phyloP scores from a whole-genome alignment of 1,140 invertebrate species.

The Zaprionus davidi region DNA sequence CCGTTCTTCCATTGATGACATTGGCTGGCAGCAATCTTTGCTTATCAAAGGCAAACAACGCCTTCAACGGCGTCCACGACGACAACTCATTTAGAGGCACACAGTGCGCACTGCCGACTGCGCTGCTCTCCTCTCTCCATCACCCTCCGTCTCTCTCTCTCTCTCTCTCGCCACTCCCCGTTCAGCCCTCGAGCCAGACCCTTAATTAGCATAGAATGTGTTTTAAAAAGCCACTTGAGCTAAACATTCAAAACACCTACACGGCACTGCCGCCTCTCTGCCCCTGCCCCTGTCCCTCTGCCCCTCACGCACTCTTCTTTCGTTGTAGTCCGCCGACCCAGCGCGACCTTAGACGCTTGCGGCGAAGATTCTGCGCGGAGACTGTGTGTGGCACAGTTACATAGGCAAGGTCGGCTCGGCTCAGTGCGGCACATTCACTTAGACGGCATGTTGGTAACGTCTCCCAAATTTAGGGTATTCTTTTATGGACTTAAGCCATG shows the following conservation, averaged over 20 bases:
- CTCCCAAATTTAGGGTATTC: not conserved
- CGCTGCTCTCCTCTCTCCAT: not conserved
- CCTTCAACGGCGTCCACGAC: slow-evolving; percentile 42
- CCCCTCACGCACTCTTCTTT: not conserved
- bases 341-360: slow-evolving; percentile 74
- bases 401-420: slow-evolving; percentile 38
- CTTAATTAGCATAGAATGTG: slow-evolving; percentile 83
- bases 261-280: slow-evolving; percentile 9
- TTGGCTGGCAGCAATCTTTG: slow-evolving; percentile 70
- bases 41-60: slow-evolving; percentile 76
- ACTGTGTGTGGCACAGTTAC: slow-evolving; percentile 69
- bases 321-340: slow-evolving; percentile 20
- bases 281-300: not conserved
- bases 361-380: slow-evolving; percentile 46
- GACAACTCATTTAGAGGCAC: slow-evolving; percentile 71
- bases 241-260: slow-evolving; percentile 82
- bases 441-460: not conserved
- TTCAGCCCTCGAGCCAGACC: slow-evolving; percentile 39
- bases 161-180: not conserved
- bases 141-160: not conserved
- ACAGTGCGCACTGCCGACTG: not conserved
- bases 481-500: not conserved
- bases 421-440: slow-evolving; percentile 6
- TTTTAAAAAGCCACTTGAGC: slow-evolving; percentile 81
- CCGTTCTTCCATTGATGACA: slow-evolving; percentile 67